Conservation (phyloP, 30 jellyfish, hydroid and myxozoan species). For the Hydractinia symbiolongicarpus region DNA sequence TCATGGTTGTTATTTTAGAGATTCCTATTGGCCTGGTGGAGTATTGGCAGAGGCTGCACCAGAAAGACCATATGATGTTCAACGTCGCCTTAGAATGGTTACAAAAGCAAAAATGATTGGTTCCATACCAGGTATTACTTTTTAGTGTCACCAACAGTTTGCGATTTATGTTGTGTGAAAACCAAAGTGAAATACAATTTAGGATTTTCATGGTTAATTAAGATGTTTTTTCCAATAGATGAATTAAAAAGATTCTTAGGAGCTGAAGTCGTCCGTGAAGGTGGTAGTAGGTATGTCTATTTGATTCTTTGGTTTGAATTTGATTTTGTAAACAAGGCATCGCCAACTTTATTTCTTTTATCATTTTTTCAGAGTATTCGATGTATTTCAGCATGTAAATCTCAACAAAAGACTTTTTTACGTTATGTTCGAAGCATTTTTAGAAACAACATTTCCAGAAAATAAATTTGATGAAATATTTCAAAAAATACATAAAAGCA, state of each 20-base stretch:
- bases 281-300: slow-evolving; percentile 64
- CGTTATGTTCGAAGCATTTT: slow-evolving; percentile 66
- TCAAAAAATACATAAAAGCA: slow-evolving; percentile 61
- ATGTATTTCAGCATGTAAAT: slow-evolving; percentile 75
- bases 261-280: slow-evolving; percentile 84
- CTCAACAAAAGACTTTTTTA: slow-evolving; percentile 73
- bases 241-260: slow-evolving; percentile 88
- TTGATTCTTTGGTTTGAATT: background rate
- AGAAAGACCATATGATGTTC: slow-evolving; percentile 55
- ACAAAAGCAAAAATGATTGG: slow-evolving; percentile 91
- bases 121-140: slow-evolving; percentile 69
- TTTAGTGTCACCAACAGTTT: background rate
- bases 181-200: background rate
- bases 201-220: background rate
- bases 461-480: slow-evolving; percentile 72
- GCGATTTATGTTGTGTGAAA: background rate
- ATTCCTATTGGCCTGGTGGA: slow-evolving; percentile 97
- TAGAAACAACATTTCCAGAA: slow-evolving; percentile 78
- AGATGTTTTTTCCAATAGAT: slow-evolving; percentile 35
- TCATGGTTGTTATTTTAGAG: slow-evolving; percentile 23
- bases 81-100: slow-evolving; percentile 87
- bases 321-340: background rate
- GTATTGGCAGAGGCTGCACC: slow-evolving; percentile 84
- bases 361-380: slow-evolving; percentile 57
- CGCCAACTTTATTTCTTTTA: background rate